Evolutionary conservation across 1,140 invertebrate genomes (phyloP).

Genomic region (Drosophila elegans): DNA sequence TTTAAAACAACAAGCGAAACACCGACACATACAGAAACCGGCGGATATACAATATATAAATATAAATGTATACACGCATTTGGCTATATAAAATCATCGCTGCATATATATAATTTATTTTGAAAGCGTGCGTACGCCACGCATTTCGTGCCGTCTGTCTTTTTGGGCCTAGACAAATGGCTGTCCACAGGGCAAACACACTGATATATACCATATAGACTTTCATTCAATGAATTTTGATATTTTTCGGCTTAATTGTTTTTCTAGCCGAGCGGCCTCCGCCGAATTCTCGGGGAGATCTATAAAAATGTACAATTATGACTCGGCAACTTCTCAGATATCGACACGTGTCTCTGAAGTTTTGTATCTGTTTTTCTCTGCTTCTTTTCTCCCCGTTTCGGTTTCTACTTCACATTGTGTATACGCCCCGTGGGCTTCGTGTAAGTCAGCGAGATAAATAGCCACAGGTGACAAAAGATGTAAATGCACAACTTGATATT

Average conservation of each 20-base stretch:
- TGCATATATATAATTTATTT: constrained; percentile 74
- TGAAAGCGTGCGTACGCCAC: constrained; percentile 76
- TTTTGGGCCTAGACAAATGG: constrained; percentile 45
- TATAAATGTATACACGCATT: constrained; percentile 24
- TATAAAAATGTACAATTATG: constrained; percentile 76
- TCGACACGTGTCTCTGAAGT: constrained; percentile 63
- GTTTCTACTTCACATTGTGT: constrained; percentile 12
- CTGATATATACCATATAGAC: constrained; percentile 25
- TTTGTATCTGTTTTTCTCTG: constrained; percentile 21
- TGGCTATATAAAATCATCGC: constrained; percentile 38
- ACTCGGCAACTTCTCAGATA: constrained; percentile 58
- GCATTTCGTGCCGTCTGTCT: constrained; percentile 46
- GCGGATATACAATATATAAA: constrained; percentile 17
- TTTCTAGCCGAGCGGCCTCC: constrained; percentile 6
- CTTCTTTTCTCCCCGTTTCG: constrained; percentile 15
- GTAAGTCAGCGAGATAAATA: constrained; percentile 44
- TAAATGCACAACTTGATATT: constrained; percentile 80
- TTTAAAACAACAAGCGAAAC: constrained; percentile 25
- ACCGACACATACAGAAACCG: constrained; percentile 10
- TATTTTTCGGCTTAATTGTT: constrained; percentile 51
- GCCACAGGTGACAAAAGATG: constrained; percentile 77
- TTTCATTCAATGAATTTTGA: constrained; percentile 72
- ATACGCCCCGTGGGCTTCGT: constrained; percentile 59
- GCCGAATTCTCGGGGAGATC: constrained; percentile 30
- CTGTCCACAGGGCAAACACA: constrained; percentile 16